Evolutionary conservation across 1,140 invertebrate species (phyloP).

Genomic region (Pseudomyrmex flavicornis): DNA sequence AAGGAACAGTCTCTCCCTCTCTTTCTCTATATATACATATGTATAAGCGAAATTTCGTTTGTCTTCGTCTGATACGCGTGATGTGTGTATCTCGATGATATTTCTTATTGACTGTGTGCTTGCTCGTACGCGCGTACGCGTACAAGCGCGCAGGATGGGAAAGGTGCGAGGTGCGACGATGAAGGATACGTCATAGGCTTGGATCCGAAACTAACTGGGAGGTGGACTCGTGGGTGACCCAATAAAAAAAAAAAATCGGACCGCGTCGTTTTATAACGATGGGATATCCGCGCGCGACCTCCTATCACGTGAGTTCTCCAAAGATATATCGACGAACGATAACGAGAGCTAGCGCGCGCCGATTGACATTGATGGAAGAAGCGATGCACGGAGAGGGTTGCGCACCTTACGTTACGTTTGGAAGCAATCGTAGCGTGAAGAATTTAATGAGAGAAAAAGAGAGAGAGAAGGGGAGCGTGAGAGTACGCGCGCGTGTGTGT

Average conservation of each 20-base stretch:
- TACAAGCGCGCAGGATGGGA: conserved; percentile 10
- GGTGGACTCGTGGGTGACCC: conserved; percentile 39
- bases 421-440: conserved; percentile 47
- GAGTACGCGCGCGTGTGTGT: conserved; percentile 48
- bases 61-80: conserved; percentile 9
- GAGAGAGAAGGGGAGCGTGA: conserved; percentile 17
- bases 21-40: no score
- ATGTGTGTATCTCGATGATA: background rate
- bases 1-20: background rate
- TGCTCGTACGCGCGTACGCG: conserved; percentile 16
- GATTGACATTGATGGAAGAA: conserved; percentile 42
- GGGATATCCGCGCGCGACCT: background rate
- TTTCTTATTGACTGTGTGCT: conserved; percentile 41
- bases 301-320: background rate
- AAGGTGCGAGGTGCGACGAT: conserved; percentile 9
- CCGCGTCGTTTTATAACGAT: background rate
- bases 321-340: conserved; percentile 29
- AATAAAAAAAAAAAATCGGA: conserved; percentile 34
- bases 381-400: background rate
- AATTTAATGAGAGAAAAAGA: background rate
- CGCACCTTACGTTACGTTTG: conserved; percentile 45
- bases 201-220: background rate
- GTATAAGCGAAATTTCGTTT: background rate
- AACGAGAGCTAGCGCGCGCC: background rate
- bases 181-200: conserved; percentile 40